These are phyloP conservation scores for Nomada ferruginata DNA, from an alignment of 2,888 invertebrate genomes.

Conservation along the genomic window DNA sequence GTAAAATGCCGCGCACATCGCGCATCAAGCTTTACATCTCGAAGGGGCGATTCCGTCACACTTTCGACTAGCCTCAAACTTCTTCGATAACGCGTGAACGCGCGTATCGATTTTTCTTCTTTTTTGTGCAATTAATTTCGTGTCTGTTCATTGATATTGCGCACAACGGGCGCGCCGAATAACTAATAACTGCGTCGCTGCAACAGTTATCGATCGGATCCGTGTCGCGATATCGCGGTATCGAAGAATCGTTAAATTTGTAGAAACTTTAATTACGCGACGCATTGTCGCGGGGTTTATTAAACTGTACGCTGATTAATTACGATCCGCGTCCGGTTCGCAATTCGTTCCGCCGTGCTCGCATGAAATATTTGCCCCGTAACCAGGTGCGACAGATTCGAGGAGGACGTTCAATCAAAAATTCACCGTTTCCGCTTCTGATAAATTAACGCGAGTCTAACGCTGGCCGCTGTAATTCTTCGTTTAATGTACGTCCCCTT, in stretches of 20 bases:
- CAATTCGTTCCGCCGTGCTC: not conserved
- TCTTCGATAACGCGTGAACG: too few species aligned
- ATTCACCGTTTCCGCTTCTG: not conserved
- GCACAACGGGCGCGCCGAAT: not conserved
- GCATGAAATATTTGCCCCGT: constrained; percentile 11
- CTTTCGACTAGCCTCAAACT: constrained; percentile 9
- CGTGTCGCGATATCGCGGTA: not conserved
- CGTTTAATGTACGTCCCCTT: not conserved
- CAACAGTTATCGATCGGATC: not conserved
- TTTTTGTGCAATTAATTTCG: not conserved
- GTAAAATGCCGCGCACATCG: constrained; percentile 71
- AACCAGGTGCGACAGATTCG: not conserved
- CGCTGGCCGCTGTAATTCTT: not conserved
- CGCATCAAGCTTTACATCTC: not conserved
- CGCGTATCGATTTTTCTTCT: not conserved
- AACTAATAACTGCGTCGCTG: not conserved
- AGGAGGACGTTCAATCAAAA: not conserved
- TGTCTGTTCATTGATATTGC: not conserved
- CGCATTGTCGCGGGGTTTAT: constrained; percentile 7
- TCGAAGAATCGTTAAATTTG: constrained; percentile 17
- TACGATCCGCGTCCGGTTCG: not conserved
- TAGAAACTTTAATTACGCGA: constrained; percentile 21
- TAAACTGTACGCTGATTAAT: constrained; percentile 24
- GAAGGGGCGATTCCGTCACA: not conserved
- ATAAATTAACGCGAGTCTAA: not conserved